Conservation (phyloP, 2,888 invertebrate genomes). For the Macrophya alboannulata region DNA sequence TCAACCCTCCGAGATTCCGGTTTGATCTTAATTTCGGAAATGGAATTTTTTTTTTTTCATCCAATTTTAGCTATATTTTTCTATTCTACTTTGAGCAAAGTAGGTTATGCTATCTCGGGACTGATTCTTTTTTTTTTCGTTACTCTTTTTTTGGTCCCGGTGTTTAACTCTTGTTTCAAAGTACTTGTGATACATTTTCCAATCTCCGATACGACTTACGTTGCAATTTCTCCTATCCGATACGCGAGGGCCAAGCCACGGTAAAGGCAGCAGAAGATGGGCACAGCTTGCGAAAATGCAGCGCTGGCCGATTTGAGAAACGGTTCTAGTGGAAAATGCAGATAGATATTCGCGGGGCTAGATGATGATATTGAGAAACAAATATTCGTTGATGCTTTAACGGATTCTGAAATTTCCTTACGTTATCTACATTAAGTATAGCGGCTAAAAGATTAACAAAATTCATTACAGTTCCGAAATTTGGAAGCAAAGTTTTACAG, state of each 20-base stretch:
- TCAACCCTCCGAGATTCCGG: not conserved
- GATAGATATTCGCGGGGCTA: not conserved
- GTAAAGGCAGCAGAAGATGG: constrained; percentile 62
- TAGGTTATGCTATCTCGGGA: not conserved
- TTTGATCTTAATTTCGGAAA: not conserved
- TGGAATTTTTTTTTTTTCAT: not conserved
- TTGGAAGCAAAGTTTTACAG: not conserved
- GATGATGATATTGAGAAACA: not conserved
- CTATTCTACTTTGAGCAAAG: not conserved
- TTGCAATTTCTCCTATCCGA: constrained; percentile 40
- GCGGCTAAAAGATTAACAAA: not conserved
- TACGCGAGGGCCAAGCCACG: not conserved
- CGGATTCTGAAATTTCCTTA: not conserved
- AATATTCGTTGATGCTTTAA: not conserved
- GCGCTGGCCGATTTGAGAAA: constrained; percentile 68
- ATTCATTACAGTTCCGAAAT: not conserved
- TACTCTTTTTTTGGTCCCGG: not conserved
- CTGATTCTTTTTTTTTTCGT: not conserved
- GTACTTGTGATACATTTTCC: constrained; percentile 10
- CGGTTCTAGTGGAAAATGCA: constrained; percentile 65
- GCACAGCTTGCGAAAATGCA: constrained; percentile 70
- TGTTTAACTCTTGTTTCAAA: not conserved
- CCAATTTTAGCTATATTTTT: not conserved
- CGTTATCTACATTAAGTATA: not conserved
- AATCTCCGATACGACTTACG: constrained; percentile 13